phyloP scores from a whole-genome alignment of 2,888 invertebrate genomes.

The Xylota sylvarum region DNA sequence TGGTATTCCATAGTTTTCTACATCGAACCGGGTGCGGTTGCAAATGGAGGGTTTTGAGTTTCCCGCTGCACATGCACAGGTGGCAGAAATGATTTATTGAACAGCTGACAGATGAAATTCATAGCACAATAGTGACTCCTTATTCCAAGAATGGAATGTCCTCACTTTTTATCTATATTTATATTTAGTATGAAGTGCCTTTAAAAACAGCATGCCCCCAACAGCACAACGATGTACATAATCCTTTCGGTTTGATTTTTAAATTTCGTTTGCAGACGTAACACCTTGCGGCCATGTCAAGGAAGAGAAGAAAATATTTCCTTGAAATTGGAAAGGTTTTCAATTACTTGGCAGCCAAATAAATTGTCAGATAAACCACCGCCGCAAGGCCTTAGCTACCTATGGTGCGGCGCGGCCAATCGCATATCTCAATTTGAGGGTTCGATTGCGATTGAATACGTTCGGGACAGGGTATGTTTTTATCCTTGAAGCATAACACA shows the following conservation, averaged over 20 bases:
- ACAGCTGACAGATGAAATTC: constrained; percentile 67
- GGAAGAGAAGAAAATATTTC: constrained; percentile 19
- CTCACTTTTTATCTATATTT: constrained; percentile 40
- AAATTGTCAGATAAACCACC: constrained; percentile 58
- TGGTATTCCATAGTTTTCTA: constrained; percentile 34
- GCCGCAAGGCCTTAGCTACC: constrained; percentile 23
- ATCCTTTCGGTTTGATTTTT: constrained; percentile 48
- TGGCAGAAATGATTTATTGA: constrained; percentile 66
- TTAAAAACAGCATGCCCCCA: constrained; percentile 1
- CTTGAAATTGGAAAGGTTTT: constrained; percentile 52
- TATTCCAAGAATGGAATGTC: constrained; percentile 30
- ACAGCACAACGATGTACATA: neutral
- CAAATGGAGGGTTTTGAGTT: neutral
- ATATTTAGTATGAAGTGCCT: constrained; percentile 28
- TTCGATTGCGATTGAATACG: constrained; percentile 57
- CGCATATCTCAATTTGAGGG: constrained; percentile 57
- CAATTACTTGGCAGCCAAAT: constrained; percentile 61
- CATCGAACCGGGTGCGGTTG: neutral
- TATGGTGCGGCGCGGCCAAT: constrained; percentile 13
- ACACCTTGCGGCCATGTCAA: constrained; percentile 55
- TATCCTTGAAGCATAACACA: constrained; percentile 7
- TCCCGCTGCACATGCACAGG: constrained; percentile 50
- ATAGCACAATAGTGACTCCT: constrained; percentile 36
- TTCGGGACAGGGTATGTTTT: constrained; percentile 13
- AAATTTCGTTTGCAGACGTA: constrained; percentile 39